phyloP scores from a whole-genome alignment of 2,888 invertebrate genomes.

The Lasioglossum morio region DNA sequence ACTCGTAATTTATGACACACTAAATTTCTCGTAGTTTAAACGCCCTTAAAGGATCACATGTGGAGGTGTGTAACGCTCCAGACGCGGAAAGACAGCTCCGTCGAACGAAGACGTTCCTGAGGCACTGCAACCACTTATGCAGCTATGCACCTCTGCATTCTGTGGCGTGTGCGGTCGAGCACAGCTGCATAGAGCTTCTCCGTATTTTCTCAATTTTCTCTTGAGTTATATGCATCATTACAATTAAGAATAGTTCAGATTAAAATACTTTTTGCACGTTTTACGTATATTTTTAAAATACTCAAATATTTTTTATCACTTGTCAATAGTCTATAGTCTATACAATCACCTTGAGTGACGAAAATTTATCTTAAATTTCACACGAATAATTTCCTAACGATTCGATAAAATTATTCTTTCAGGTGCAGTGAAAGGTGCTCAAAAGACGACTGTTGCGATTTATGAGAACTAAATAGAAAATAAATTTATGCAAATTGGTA shows the following conservation, averaged over 20 bases:
- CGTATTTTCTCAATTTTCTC: background rate
- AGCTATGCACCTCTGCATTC: slow-evolving; percentile 18
- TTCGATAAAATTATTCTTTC: background rate
- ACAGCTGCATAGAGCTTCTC: background rate
- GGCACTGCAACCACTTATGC: slow-evolving; percentile 26
- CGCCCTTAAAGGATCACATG: slow-evolving; percentile 6
- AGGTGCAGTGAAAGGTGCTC: background rate
- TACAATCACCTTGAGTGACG: background rate
- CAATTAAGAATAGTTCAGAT: background rate
- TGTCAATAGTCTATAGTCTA: background rate
- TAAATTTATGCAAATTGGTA: background rate
- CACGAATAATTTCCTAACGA: background rate
- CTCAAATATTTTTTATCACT: background rate
- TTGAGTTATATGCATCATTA: background rate
- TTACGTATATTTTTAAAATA: background rate
- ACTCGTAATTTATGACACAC: slow-evolving; percentile 10
- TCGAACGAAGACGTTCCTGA: slow-evolving; percentile 5
- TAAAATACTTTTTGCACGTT: background rate
- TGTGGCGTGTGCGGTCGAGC: background rate
- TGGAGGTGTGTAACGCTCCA: background rate
- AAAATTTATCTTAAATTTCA: background rate
- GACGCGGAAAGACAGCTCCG: background rate
- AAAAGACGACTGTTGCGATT: background rate
- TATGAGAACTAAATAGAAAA: background rate
- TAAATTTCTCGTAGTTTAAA: slow-evolving; percentile 2